Evolutionary conservation across 2,113 vertebrate genomes (phyloP).

Genomic region (Climacteris rufus): DNA sequence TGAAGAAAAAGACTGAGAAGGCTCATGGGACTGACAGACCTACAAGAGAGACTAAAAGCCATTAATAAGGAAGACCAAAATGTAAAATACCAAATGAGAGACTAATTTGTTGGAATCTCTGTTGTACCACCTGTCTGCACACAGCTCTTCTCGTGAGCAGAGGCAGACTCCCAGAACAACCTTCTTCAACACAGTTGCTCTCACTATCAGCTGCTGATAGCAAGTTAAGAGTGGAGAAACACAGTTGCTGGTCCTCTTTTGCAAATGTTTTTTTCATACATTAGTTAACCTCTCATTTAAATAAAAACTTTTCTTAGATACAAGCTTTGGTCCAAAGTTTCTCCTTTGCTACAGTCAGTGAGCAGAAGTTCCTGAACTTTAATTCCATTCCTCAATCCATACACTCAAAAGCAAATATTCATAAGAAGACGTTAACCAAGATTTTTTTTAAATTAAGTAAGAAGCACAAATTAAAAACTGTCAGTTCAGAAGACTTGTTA

Average conservation of each 20-base stretch:
- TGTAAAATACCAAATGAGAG: neutral
- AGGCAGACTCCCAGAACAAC: neutral
- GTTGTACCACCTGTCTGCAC: neutral
- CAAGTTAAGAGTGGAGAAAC: neutral
- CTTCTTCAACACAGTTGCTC: neutral
- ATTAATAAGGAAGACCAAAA: neutral
- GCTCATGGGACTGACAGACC: neutral
- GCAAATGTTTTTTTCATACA: neutral
- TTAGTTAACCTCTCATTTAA: neutral
- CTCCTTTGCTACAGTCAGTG: neutral
- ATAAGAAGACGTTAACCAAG: neutral
- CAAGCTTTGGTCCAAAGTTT: neutral
- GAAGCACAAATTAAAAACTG: neutral
- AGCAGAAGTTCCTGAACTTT: neutral
- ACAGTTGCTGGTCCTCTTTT: fast-evolving
- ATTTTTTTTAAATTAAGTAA: neutral
- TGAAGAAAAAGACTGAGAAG: neutral
- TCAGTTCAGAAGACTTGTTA: neutral
- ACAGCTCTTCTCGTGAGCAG: neutral
- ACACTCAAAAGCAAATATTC: neutral
- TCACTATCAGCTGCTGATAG: neutral
- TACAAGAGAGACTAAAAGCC: neutral
- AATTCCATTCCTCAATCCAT: neutral
- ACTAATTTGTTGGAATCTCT: neutral
- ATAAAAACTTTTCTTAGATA: neutral